Evolutionary conservation across 2,113 vertebrate genomes (phyloP), one percentile per base, ranked within the genome.

Genomic region (Pterocles orientalis): DNA sequence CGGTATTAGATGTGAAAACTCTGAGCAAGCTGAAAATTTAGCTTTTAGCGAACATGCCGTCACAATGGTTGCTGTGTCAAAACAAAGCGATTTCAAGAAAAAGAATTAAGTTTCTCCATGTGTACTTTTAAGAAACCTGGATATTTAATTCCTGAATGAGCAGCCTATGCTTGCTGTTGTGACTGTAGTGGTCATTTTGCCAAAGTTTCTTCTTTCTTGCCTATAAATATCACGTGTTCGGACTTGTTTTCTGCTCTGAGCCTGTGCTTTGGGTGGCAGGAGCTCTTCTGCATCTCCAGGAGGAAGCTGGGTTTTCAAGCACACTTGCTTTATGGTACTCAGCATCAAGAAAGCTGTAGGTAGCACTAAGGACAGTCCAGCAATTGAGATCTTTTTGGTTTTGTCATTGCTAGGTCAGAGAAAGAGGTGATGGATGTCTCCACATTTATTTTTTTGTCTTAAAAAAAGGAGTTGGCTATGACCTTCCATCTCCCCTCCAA

Each of bases 1-100:
- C 0, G 3, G 34, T 5, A 2, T 14, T 62, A 9, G 1, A 2
- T 12, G 1, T 0, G 45, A 19, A 4, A 68, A 12, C 73, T 25
- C 66, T 1, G 47, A 41, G 39, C 24, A 50, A n/a, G n/a, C 0
- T 28, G 70, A 2, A 34, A 47, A 50, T 10, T 7, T 0, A 8
- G n/a, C 6, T 14, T 5, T 47, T 19, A 25, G 39, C 79, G 60
- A 3, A 25, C 12, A 2, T 33, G 36, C 70, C 58, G n/a, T 58
- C 65, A 9, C 2, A 2, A 1, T 1, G 6, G 50, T 45, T 17
- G 34, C 62, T 16, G 36, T 25, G 82, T 25, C 81, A 54, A 54
- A 19, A 29, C 28, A 36, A 21, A 71, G 56, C 18, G 7, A 12
- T 16, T n/a, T 36, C 1, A 17, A 56, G 26, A 19, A 29, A 18